A percentile compares a stretch with the other conserved stretches of the same genome.
Evolutionary conservation across 2,113 vertebrate genomes (phyloP).

Genomic region (Cyphomyrus discorhynchus): DNA sequence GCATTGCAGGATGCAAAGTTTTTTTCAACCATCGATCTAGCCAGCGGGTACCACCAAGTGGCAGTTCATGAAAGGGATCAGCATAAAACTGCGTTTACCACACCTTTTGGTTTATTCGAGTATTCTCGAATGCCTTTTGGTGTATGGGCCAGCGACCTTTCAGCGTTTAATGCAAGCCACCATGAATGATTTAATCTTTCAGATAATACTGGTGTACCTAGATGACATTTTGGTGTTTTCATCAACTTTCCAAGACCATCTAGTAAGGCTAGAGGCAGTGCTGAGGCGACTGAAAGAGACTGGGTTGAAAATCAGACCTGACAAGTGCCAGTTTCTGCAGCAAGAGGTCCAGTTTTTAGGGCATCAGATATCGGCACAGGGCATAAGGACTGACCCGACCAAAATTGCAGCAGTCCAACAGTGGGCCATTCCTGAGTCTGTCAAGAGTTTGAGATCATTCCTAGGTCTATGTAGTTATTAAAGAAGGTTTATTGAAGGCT

Average conservation of each 20-base stretch:
- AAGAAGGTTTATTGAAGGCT: background rate
- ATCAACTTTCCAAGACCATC: background rate
- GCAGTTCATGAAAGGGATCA: too few relatives aligned
- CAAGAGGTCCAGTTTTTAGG: background rate
- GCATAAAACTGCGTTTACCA: too few relatives aligned
- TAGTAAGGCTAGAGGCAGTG: background rate
- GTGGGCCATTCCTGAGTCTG: background rate
- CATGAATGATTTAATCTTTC: too few relatives aligned
- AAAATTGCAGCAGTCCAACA: background rate
- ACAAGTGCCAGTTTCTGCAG: background rate
- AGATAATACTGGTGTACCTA: background rate
- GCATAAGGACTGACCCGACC: background rate
- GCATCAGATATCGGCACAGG: background rate
- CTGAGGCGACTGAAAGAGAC: background rate
- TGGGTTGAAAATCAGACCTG: background rate
- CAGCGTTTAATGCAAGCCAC: too few relatives aligned
- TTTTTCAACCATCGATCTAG: conserved; percentile 9
- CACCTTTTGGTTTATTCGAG: background rate
- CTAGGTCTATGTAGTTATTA: background rate
- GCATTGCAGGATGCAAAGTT: background rate
- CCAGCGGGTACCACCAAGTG: too few relatives aligned
- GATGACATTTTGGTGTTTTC: background rate
- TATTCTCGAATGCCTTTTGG: too few relatives aligned
- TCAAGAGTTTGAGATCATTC: background rate
- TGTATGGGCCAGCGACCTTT: too few relatives aligned